A percentile compares a stretch with the other conserved stretches of the same genome.
phyloP scores from a whole-genome alignment of 2,113 vertebrate species.

The Rattus norvegicus region GRCr8 NC_086021.1:53702501-53703000 shows the following conservation, averaged over 20 bases:
- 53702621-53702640: not conserved
- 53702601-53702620: not conserved
- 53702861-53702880: not conserved
- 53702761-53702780: not conserved
- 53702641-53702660: not conserved
- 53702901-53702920: not conserved
- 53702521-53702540: not conserved
- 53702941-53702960: not conserved
- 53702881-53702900: slow-evolving; percentile 1
- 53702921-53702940: not conserved
- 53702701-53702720: not conserved
- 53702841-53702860: not conserved
- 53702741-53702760: not conserved
- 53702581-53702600: not conserved
- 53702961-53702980: not conserved
- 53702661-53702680: not conserved
- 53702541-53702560: slow-evolving; percentile 1
- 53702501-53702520: not conserved
- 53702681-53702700: not conserved
- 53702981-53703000: not conserved
- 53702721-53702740: slow-evolving; percentile 2
- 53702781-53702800: slow-evolving; percentile 7
- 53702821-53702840: not conserved
- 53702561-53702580: not conserved
- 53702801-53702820: slow-evolving; percentile 14